Conservation (phyloP, 1,140 invertebrate species). For the Lethocerus indicus region DNA sequence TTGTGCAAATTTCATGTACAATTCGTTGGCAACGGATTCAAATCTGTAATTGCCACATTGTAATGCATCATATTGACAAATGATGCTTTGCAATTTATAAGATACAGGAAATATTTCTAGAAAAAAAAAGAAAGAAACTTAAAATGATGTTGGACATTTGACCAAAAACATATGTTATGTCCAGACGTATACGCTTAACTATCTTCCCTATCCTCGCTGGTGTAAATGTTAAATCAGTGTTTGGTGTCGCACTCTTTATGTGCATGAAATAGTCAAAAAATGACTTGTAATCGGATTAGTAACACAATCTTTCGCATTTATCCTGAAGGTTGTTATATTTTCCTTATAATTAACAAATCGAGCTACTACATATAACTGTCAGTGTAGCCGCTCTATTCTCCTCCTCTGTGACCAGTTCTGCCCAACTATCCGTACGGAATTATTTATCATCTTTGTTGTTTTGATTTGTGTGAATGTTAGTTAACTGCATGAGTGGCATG, state of each 20-base stretch:
- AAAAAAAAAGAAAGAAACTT: slow-evolving; percentile 1
- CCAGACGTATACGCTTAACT: slow-evolving; percentile 8
- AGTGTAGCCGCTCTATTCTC: too few relatives aligned
- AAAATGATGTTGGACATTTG: background rate
- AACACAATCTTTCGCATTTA: too few relatives aligned
- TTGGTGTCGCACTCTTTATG: slow-evolving; percentile 2
- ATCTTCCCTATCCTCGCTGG: slow-evolving; percentile 11
- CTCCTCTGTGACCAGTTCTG: too few relatives aligned
- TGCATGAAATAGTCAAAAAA: too few relatives aligned
- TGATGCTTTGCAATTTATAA: background rate
- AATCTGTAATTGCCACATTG: slow-evolving; percentile 1
- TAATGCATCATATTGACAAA: slow-evolving; percentile 2
- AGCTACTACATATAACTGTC: too few relatives aligned
- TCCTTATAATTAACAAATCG: too few relatives aligned
- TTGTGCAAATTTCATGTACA: background rate
- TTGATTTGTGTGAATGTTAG: too few relatives aligned
- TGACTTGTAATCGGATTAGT: too few relatives aligned
- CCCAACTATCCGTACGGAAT: too few relatives aligned
- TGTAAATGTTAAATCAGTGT: background rate
- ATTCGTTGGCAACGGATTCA: background rate
- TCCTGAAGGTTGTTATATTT: too few relatives aligned
- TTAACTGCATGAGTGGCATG: too few relatives aligned
- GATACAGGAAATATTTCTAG: background rate
- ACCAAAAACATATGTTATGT: background rate
- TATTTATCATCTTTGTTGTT: too few relatives aligned